Percentiles rank a stretch among this genome's conserved stretches.
phyloP scores from a whole-genome alignment of 2,113 vertebrate genomes.

The Suricata suricatta region DNA sequence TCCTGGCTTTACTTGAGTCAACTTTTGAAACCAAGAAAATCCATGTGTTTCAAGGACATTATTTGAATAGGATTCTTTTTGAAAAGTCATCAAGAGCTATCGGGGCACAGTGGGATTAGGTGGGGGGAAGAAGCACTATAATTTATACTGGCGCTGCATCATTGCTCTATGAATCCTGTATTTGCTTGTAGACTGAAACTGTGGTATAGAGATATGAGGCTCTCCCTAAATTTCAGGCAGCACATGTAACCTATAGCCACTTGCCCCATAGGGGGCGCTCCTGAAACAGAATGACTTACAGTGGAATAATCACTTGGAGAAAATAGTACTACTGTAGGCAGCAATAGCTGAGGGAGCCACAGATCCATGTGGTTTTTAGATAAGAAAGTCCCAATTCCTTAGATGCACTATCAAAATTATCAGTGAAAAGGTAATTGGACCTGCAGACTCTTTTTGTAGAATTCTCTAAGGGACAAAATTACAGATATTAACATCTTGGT shows the following conservation, averaged over 20 bases:
- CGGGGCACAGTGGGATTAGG: neutral
- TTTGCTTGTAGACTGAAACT: neutral
- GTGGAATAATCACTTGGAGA: neutral
- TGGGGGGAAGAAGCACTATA: neutral
- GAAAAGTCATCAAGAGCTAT: conserved; percentile 12
- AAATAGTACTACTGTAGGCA: conserved; percentile 23
- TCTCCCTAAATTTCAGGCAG: neutral
- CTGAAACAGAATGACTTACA: neutral
- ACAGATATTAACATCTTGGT: conserved; percentile 46
- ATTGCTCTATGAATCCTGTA: neutral
- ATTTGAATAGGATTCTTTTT: conserved; percentile 13
- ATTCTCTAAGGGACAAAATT: conserved; percentile 52
- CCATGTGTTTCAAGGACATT: neutral
- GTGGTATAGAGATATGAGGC: neutral
- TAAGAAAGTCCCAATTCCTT: conserved; percentile 49
- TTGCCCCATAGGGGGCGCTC: conserved; percentile 3
- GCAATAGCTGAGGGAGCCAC: neutral
- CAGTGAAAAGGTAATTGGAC: conserved; percentile 38
- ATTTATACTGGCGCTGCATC: neutral
- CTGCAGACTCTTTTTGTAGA: neutral
- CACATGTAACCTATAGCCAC: neutral
- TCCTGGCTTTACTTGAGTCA: conserved; percentile 8
- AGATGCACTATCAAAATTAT: conserved; percentile 51
- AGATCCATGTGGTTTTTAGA: neutral
- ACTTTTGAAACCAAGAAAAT: conserved; percentile 34